Evolutionary conservation across 2,888 invertebrate genomes (phyloP).

Genomic region (Rhogogaster chlorosoma): DNA sequence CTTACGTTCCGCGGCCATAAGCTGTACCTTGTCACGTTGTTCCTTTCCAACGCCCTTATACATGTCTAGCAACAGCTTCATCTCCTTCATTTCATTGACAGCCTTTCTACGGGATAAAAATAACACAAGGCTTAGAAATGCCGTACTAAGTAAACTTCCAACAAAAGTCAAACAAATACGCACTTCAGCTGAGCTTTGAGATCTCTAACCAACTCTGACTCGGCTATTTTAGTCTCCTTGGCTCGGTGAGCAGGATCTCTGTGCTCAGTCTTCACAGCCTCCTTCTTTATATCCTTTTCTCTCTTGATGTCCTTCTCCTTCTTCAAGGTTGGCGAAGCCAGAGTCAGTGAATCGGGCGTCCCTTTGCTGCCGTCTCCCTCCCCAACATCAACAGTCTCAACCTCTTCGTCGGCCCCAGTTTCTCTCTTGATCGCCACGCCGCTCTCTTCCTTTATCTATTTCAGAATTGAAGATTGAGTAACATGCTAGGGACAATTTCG

Average conservation of each 20-base stretch:
- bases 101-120: constrained; percentile 85
- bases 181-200: constrained; percentile 96
- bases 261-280: constrained; percentile 77
- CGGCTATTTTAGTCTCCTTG: constrained; percentile 84
- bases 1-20: constrained; percentile 97
- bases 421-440: constrained; percentile 72
- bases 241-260: constrained; percentile 81
- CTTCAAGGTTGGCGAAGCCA: constrained; percentile 79
- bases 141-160: background rate
- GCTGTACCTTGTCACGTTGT: constrained; percentile 96
- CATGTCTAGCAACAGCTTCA: constrained; percentile 96
- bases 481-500: too few species aligned
- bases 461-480: background rate
- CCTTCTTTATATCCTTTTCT: constrained; percentile 82
- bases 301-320: constrained; percentile 83
- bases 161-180: constrained; percentile 67
- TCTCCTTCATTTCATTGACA: constrained; percentile 95
- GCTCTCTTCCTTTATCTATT: constrained; percentile 73
- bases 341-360: constrained; percentile 72
- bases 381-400: constrained; percentile 76
- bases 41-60: constrained; percentile 99
- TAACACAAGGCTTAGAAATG: constrained; percentile 50
- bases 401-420: constrained; percentile 71
- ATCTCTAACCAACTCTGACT: constrained; percentile 90
- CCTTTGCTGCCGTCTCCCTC: constrained; percentile 77